phyloP scores from a whole-genome alignment of 2,113 vertebrate genomes.

The Zootoca vivipara region DNA sequence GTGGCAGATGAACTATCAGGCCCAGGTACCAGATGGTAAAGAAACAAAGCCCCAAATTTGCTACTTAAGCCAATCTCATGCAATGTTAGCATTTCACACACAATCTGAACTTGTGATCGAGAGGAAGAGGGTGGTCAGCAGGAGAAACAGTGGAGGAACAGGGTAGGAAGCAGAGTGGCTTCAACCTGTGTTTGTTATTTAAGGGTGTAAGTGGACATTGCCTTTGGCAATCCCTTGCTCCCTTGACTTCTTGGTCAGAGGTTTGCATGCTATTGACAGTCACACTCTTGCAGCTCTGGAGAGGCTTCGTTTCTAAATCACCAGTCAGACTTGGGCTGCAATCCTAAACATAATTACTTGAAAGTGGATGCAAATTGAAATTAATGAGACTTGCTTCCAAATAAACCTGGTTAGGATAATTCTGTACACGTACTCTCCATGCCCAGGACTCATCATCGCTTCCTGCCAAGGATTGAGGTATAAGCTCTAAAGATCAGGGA shows the following conservation, averaged over 20 bases:
- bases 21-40: constrained; percentile 5
- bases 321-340: constrained; percentile 10
- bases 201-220: neutral
- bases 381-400: neutral
- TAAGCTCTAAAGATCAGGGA: neutral
- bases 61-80: neutral
- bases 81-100: neutral
- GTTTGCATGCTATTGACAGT: neutral
- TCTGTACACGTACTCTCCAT: neutral
- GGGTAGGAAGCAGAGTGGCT: neutral
- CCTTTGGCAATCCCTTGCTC: neutral
- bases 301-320: constrained; percentile 1
- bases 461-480: neutral
- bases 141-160: neutral
- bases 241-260: neutral
- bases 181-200: neutral
- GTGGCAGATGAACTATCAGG: neutral
- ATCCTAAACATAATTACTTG: constrained; percentile 13
- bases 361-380: constrained; percentile 15
- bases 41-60: neutral
- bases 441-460: neutral
- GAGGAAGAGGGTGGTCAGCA: neutral
- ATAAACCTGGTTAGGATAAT: constrained; percentile 8
- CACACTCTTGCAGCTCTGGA: neutral
- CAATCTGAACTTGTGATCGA: neutral